Evolutionary conservation across 1,140 invertebrate genomes (phyloP).

Genomic region (Cherax destructor): DNA sequence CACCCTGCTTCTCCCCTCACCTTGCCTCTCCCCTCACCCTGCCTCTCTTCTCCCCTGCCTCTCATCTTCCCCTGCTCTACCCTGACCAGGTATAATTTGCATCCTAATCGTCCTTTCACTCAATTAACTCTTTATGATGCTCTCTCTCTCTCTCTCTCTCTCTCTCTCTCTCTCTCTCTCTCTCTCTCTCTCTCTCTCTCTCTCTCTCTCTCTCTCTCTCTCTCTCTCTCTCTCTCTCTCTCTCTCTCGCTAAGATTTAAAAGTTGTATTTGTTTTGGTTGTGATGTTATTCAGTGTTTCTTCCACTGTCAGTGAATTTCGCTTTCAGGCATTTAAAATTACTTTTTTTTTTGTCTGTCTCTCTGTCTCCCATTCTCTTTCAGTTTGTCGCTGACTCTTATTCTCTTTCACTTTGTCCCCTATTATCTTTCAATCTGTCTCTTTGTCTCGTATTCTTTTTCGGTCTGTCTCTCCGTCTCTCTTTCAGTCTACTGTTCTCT

Average conservation of each 20-base stretch:
- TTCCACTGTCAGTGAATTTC: too few species aligned
- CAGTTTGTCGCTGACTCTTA: too few species aligned
- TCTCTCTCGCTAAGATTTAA: neutral
- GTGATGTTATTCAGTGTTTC: too few species aligned
- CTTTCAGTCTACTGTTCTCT: neutral
- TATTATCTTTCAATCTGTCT: too few species aligned
- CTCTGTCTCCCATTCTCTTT: too few species aligned
- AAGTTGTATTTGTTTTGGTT: too few species aligned
- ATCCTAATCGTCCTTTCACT: slow-evolving; percentile 21
- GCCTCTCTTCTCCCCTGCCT: neutral
- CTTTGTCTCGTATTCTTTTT: too few species aligned
- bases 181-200: neutral
- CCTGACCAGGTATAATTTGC: slow-evolving; percentile 11
- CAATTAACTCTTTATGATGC: neutral
- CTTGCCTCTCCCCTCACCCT: neutral
- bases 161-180: neutral
- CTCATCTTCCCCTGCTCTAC: too few species aligned
- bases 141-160: too few species aligned
- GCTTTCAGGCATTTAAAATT: too few species aligned
- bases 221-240: neutral
- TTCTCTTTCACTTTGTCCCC: too few species aligned
- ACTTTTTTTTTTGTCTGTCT: too few species aligned
- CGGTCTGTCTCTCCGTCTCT: neutral
- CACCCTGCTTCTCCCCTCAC: neutral
- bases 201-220: neutral